Base-by-base conservation (phyloP, 2,113 vertebrate species). In the Saccopteryx bilineata region DNA sequence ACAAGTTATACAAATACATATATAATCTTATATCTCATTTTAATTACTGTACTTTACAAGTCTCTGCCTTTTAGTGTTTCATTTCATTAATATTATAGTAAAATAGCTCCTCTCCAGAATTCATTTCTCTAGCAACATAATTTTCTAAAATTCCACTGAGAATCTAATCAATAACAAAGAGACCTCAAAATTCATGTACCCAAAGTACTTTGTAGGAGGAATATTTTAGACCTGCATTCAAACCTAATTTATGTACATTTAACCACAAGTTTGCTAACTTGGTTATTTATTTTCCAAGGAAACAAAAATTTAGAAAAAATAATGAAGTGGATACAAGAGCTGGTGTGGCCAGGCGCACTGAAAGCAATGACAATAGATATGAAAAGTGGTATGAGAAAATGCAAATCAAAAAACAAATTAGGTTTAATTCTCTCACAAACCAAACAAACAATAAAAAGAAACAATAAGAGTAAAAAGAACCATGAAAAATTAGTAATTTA, bases 371-470 rank as follows among this genome's bases (percentile, higher is more conserved):
- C n/a, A 23, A 50, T 2, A 19, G 33, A 50, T 60, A 1, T 65
- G 23, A 56, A 33, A 39, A 66, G 7, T 13, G 26, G 66, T 12
- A 19, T 5, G 26, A 56, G 46, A 12, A 61, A 78, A 75, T 56
- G 5, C 12, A 63, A 78, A 50, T 33, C 13, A 66, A 31, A 60
- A 52, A 8, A 13, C 10, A 63, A 46, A 61, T 23, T 23, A 54
- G 6, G 48, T 46, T 0, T 71, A 80, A 72, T 50, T 48, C 12
- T 83, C 19, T 72, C 12, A 66, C 18, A 93, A 54, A 39, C 46
- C 48, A 95, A 78, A 56, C 66, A 88, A 72, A 66, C 17, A 63
- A 61, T 21, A 63, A 56, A 85, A 79, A 33, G 28, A 94, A 96
- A 63, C 9, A 72, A 19, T 65, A 26, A 9, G 1, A 46, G 23